These are phyloP conservation scores for Cheirogaleus medius DNA, from an alignment of 2,113 vertebrate genomes.

Conservation along the genomic window DNA sequence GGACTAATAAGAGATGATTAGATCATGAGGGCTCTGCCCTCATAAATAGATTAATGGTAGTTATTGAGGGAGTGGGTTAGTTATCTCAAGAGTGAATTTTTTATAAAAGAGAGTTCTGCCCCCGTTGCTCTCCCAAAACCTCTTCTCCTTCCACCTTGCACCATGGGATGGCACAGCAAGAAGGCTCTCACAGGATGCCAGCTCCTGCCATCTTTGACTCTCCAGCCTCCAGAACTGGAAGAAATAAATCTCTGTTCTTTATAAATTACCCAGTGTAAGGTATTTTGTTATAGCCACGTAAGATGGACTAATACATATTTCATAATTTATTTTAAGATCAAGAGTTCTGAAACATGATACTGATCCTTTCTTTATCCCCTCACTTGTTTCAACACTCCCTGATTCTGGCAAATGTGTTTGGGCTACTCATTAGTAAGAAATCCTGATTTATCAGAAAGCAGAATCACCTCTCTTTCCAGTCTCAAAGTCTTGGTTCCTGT, in stretches of 20 bases:
- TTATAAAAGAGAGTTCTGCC: not conserved
- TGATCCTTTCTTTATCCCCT: not conserved
- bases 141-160: not conserved
- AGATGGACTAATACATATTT: not conserved
- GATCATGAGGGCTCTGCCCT: not conserved
- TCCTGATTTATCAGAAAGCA: not conserved
- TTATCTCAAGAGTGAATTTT: not conserved
- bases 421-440: not conserved
- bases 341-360: not conserved
- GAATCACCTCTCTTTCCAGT: not conserved
- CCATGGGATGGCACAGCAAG: not conserved
- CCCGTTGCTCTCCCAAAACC: not conserved
- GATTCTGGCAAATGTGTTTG: not conserved
- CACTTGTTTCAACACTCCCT: not conserved
- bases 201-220: not conserved
- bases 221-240: not conserved
- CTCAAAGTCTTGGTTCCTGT: not conserved
- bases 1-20: not conserved
- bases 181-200: not conserved
- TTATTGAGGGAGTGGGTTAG: not conserved
- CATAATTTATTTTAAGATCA: constrained; percentile 6
- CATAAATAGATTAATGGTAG: not conserved
- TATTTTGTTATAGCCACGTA: not conserved
- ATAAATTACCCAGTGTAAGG: not conserved
- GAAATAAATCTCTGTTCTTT: not conserved